Percentiles rank a stretch among this genome's conserved stretches.
phyloP scores from a whole-genome alignment of 64 coral and sea anemone genomes.

The Stichodactyla helianthus region DNA sequence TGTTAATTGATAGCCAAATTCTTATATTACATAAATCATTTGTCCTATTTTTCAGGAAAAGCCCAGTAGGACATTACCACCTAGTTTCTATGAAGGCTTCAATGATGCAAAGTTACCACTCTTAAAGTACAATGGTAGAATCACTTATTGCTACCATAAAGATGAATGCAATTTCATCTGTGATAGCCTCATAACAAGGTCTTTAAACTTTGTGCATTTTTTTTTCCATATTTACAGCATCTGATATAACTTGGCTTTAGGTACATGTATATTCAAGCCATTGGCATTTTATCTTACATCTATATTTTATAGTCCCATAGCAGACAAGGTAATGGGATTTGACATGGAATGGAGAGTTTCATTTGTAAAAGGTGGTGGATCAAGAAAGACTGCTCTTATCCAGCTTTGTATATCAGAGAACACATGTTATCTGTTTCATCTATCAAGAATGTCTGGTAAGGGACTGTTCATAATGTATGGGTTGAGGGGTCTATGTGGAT shows the following conservation, averaged over 20 bases:
- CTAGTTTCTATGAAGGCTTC: conserved; percentile 51
- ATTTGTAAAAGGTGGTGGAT: conserved; percentile 48
- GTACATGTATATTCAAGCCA: no score
- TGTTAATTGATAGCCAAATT: no score
- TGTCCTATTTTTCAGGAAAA: not conserved
- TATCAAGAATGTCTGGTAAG: conserved; percentile 51
- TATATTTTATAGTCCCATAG: not conserved
- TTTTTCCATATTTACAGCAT: not conserved
- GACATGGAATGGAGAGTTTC: conserved; percentile 82
- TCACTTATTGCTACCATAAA: conserved; percentile 62
- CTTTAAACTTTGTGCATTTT: not conserved
- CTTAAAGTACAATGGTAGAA: conserved; percentile 45
- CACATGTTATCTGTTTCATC: conserved; percentile 69
- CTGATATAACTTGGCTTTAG: no score
- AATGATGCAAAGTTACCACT: conserved; percentile 44
- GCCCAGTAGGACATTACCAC: conserved; percentile 43
- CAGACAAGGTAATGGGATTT: conserved; percentile 54
- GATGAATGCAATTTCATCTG: conserved; percentile 86
- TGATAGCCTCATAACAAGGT: conserved; percentile 13
- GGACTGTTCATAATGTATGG: no score
- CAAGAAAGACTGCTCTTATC: conserved; percentile 60
- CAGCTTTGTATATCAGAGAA: conserved; percentile 57
- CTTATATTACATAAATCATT: not conserved
- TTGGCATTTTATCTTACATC: not conserved
- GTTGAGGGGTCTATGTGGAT: no score